Evolutionary conservation across 2,113 vertebrate species (phyloP), one percentile per base, ranked within the genome.

Genomic region (Cynocephalus volans): DNA sequence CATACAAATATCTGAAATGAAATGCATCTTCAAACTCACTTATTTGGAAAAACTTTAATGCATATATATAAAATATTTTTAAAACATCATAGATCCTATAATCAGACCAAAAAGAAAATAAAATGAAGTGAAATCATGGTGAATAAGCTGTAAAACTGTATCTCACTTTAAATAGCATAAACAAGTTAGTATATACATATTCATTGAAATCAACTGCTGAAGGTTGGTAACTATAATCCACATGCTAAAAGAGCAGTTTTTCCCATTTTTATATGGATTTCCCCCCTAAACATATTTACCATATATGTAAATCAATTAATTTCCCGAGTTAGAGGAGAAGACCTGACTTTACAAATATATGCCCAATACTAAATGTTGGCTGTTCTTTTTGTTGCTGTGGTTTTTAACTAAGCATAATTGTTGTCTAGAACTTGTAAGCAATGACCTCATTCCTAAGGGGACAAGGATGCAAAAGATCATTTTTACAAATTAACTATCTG

Each of bases 401-500:
- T 28, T 77, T 48, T 76, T 41, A 92, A 90, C 24, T 90, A 33
- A 83, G 14, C 5, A n/a, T 60, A 69, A 81, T 15, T 6, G 70
- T 62, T 72, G 11, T 77, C 58, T 88, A 81, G 21, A 84, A 94
- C 13, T 73, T 82, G 19, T 28, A 15, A 92, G n/a, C 24, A 52
- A 52, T 69, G 56, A 79, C 33, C 58, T 95, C 54, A 90, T 73
- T 70, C 23, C 28, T 58, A 87, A 80, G 7, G 50, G 8, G 19
- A 89, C 52, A 79, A 79, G 6, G 18, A 84, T 65, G 33, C 11
- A 84, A 3, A 77, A 93, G 31, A 92, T 1, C 6, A 41, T 83
- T 92, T 93, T 89, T 64, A 90, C 67, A 97, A 96, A 96, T 73
- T 92, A 95, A 26, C 64, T 45, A 94, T 91, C 83, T 97, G 52